Evolutionary conservation across 1,140 invertebrate genomes (phyloP).

Genomic region (Reticulitermes speratus): DNA sequence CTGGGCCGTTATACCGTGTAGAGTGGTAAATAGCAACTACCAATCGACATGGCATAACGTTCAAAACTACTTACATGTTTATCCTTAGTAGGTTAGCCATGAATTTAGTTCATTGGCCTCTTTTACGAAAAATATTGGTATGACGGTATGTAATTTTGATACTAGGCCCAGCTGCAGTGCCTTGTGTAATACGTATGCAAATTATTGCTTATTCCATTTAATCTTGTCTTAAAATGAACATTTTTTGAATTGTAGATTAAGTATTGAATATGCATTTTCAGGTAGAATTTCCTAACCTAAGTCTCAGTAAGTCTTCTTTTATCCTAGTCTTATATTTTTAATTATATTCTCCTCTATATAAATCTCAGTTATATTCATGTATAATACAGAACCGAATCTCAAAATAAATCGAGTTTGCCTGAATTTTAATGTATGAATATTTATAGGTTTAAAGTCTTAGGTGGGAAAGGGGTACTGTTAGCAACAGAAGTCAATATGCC

Average conservation of each 20-base stretch:
- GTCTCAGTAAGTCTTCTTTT: background rate
- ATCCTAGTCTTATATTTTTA: background rate
- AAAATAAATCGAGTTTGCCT: background rate
- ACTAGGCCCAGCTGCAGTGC: no score
- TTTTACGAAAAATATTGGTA: no score
- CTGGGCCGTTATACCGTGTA: no score
- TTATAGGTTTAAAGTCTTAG: conserved; percentile 19
- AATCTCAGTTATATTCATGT: background rate
- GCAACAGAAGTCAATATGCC: conserved; percentile 3
- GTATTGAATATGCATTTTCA: background rate
- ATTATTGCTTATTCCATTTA: background rate
- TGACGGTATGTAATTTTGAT: no score
- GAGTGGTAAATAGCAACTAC: no score
- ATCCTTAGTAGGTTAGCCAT: no score
- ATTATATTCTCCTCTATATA: background rate
- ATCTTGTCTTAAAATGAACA: background rate
- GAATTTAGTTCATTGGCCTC: no score
- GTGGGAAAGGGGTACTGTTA: background rate
- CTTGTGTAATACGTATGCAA: background rate
- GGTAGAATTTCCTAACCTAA: background rate
- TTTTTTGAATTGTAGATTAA: background rate
- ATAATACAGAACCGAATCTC: background rate
- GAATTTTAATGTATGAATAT: conserved; percentile 15
- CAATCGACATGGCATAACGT: no score
- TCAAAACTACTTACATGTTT: no score